Percentiles rank a stretch among this genome's conserved stretches.
Evolutionary conservation across 1,140 invertebrate genomes (phyloP).

Genomic region (Periplaneta americana): DNA sequence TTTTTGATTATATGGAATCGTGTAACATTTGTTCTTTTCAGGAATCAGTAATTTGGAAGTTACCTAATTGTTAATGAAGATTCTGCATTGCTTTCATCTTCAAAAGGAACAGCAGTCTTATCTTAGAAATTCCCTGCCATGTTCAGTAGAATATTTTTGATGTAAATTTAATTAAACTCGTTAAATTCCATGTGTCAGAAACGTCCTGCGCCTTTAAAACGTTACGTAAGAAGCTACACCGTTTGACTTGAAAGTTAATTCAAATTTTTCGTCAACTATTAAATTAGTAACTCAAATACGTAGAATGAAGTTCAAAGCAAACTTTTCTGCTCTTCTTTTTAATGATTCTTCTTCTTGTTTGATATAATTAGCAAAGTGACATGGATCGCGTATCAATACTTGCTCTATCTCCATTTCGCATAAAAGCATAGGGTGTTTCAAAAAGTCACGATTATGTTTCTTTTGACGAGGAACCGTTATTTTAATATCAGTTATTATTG

Average conservation of each 20-base stretch:
- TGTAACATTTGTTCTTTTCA: too few relatives aligned
- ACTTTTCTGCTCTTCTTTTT: background rate
- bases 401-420: background rate
- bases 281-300: background rate
- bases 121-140: background rate
- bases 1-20: too few relatives aligned
- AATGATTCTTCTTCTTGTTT: background rate
- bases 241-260: background rate
- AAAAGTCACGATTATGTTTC: too few relatives aligned
- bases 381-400: background rate
- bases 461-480: too few relatives aligned
- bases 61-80: background rate
- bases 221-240: background rate
- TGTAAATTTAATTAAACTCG: background rate
- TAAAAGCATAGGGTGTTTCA: background rate
- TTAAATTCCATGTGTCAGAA: background rate
- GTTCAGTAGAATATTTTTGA: background rate
- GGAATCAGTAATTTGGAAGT: background rate
- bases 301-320: background rate
- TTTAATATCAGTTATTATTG: too few relatives aligned
- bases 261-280: background rate
- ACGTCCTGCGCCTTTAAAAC: background rate
- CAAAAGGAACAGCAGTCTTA: background rate
- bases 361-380: background rate
- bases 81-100: background rate